Evolutionary conservation across 2,797 vertebrate genomes (phyloP).

Genomic region (Coendou prehensilis): DNA sequence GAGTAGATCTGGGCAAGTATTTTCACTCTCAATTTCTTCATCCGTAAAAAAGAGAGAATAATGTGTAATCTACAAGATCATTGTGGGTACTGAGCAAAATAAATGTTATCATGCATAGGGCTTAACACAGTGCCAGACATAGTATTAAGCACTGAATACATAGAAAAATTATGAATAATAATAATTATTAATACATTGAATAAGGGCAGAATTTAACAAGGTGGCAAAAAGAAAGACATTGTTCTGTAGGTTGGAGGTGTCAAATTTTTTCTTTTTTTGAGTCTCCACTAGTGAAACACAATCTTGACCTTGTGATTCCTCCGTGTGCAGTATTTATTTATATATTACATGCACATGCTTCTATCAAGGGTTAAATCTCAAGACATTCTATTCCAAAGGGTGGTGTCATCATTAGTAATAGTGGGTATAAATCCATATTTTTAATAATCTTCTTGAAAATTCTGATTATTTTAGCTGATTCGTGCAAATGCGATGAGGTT

Average conservation of each 20-base stretch:
- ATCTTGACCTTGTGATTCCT: neutral
- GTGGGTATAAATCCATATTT: neutral
- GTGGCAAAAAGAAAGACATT: neutral
- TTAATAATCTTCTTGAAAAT: neutral
- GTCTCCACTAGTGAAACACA: neutral
- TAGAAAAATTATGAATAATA: neutral
- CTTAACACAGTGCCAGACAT: neutral
- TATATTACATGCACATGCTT: neutral
- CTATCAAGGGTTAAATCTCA: neutral
- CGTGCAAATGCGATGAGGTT: neutral
- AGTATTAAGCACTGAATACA: neutral
- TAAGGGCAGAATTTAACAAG: neutral
- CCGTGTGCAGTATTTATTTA: neutral
- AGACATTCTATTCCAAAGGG: neutral
- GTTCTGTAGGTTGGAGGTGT: neutral
- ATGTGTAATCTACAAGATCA: neutral
- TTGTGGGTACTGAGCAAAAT: neutral
- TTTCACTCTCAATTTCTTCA: neutral
- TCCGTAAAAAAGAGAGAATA: neutral
- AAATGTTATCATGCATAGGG: neutral
- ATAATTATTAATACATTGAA: neutral
- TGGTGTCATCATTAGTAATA: neutral
- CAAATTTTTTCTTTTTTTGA: neutral
- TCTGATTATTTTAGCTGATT: neutral
- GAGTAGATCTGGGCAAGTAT: neutral